phyloP scores from a whole-genome alignment of 2,888 invertebrate species.

The Ophion costatus region DNA sequence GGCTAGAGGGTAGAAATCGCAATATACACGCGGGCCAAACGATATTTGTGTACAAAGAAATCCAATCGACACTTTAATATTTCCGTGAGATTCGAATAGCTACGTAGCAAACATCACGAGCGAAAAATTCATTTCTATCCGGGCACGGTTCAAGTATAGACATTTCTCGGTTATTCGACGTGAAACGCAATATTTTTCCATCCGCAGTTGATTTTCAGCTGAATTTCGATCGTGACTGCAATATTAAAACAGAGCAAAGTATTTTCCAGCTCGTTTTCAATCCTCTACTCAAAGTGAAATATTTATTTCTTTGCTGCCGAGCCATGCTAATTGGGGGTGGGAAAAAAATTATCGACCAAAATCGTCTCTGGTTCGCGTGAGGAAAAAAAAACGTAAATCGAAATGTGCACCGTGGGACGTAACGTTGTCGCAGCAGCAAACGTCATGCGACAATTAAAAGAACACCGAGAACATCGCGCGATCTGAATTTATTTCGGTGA shows the following conservation, averaged over 20 bases:
- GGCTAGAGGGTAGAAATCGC: constrained; percentile 37
- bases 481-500: background rate
- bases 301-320: too few relatives aligned
- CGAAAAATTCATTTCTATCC: constrained; percentile 38
- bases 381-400: too few relatives aligned
- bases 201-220: background rate
- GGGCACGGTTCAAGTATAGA: background rate
- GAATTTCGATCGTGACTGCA: background rate
- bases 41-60: constrained; percentile 9
- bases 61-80: constrained; percentile 49
- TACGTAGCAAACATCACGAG: constrained; percentile 31
- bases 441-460: background rate
- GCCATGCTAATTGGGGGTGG: too few relatives aligned
- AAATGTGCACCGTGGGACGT: too few relatives aligned
- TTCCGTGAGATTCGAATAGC: constrained; percentile 39
- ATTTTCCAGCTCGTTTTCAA: background rate
- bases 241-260: background rate
- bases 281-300: too few relatives aligned
- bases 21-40: constrained; percentile 20
- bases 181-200: background rate
- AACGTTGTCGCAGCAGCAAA: background rate
- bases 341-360: too few relatives aligned
- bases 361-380: too few relatives aligned
- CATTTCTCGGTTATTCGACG: background rate
- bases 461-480: background rate